Evolutionary conservation across 2,888 invertebrate genomes (phyloP).

Genomic region (Steinernema scapterisci): DNA sequence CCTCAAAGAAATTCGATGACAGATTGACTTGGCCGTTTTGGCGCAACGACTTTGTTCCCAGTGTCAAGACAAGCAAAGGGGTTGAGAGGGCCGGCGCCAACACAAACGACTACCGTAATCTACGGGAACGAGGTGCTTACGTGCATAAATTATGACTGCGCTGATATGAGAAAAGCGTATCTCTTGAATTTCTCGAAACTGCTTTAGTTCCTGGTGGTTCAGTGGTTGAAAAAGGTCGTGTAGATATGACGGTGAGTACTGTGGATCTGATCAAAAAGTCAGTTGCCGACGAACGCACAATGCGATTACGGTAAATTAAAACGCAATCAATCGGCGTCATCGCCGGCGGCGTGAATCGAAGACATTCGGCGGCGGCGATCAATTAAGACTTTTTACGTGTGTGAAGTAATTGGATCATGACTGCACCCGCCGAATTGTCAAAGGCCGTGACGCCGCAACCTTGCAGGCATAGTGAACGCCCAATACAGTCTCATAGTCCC

Average conservation of each 20-base stretch:
- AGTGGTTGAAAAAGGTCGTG: neutral
- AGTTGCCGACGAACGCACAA: neutral
- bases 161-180: neutral
- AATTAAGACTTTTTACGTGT: constrained; percentile 20
- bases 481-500: neutral
- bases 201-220: neutral
- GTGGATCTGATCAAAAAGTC: neutral
- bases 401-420: constrained; percentile 20
- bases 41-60: neutral
- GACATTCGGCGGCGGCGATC: neutral
- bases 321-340: constrained; percentile 19
- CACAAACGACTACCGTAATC: neutral
- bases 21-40: neutral
- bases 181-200: neutral
- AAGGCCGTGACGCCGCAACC: neutral
- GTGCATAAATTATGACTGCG: neutral
- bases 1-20: constrained; percentile 5
- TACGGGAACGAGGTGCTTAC: neutral
- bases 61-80: neutral
- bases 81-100: neutral
- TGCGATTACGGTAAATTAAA: constrained; percentile 26
- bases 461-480: neutral
- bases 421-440: neutral
- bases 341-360: neutral
- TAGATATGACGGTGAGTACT: no score